These are phyloP conservation scores for Brachystomella parvula DNA, from an alignment of 1,140 invertebrate species.

Conservation along the genomic window DNA sequence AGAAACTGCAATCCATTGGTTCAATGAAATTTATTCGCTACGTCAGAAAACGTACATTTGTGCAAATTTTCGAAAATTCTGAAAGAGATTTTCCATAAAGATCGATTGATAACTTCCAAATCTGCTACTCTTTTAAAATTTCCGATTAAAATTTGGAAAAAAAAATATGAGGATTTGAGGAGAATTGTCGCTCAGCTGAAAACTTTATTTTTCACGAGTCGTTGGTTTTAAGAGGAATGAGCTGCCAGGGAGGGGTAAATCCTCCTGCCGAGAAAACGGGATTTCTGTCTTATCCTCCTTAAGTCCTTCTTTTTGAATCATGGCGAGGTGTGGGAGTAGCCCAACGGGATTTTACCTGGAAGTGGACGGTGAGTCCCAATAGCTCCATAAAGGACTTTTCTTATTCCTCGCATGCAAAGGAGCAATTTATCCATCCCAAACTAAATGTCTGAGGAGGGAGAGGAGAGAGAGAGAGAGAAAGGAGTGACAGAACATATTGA, in stretches of 20 bases:
- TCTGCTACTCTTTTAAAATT: no score
- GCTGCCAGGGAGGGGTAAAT: neutral
- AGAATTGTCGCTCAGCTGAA: no score
- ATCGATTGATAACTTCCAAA: no score
- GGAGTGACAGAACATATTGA: neutral
- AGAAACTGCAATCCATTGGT: no score
- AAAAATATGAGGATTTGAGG: no score
- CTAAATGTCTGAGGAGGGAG: slow-evolving; percentile 3
- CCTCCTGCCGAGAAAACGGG: neutral
- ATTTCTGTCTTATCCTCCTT: neutral
- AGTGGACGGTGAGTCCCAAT: neutral
- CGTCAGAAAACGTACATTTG: no score
- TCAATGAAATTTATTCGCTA: no score
- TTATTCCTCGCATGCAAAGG: slow-evolving; percentile 12
- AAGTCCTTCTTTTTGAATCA: neutral
- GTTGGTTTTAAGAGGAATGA: slow-evolving; percentile 12
- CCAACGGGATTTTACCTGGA: neutral
- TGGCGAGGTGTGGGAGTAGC: neutral
- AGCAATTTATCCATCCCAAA: slow-evolving; percentile 11
- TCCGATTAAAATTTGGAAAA: no score
- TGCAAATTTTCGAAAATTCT: no score
- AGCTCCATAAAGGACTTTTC: slow-evolving; percentile 1
- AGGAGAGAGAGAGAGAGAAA: neutral
- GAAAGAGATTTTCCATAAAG: no score
- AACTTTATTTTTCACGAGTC: no score